Percentiles rank a stretch among this genome's conserved stretches.
Evolutionary conservation across 2,888 invertebrate genomes (phyloP).

Genomic region (Schizaphis graminum): DNA sequence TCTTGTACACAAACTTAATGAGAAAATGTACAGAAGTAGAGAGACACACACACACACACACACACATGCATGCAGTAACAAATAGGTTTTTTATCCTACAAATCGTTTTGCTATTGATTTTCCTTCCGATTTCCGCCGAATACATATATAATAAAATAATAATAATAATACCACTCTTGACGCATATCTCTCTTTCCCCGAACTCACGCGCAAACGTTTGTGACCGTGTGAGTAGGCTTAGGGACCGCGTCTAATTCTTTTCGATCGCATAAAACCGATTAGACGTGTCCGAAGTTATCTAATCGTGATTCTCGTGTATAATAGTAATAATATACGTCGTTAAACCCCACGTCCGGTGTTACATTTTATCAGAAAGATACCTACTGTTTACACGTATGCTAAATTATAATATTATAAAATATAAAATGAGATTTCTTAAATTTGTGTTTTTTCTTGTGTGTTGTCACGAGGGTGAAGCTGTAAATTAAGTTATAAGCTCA

Average conservation of each 20-base stretch:
- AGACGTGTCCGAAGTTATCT: background rate
- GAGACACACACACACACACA: background rate
- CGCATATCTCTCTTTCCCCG: background rate
- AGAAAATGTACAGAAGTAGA: constrained; percentile 54
- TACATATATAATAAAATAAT: constrained; percentile 31
- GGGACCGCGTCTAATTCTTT: background rate
- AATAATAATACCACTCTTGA: constrained; percentile 15
- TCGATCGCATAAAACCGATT: constrained; percentile 24
- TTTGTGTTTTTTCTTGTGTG: background rate
- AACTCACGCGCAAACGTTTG: background rate
- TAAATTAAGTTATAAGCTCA: constrained; percentile 46
- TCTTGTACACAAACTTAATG: constrained; percentile 58
- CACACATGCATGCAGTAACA: constrained; percentile 30
- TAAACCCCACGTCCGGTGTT: background rate
- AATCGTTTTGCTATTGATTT: constrained; percentile 64
- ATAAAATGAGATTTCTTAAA: background rate
- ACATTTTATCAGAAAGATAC: background rate
- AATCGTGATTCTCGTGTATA: too few relatives aligned
- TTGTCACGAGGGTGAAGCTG: background rate
- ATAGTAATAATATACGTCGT: background rate
- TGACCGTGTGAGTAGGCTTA: background rate
- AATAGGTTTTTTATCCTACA: constrained; percentile 64
- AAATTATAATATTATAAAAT: background rate
- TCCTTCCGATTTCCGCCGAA: constrained; percentile 56
- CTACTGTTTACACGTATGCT: background rate